These are phyloP conservation scores for Macrosoma leucophasiata DNA, from an alignment of 2,888 invertebrate species.

Conservation along the genomic window DNA sequence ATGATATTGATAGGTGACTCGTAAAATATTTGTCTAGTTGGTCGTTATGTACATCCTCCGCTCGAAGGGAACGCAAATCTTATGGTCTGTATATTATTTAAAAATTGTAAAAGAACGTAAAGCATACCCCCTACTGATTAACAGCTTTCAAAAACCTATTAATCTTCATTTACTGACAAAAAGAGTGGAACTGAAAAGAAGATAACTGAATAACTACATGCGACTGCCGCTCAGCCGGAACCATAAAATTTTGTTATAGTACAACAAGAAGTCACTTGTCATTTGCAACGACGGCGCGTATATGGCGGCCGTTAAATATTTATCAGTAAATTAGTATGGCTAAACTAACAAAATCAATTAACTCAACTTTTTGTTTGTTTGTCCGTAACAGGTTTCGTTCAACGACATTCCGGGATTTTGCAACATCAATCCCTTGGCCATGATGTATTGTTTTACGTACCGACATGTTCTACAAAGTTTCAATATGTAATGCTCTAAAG, in stretches of 20 bases:
- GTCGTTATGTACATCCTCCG: no score
- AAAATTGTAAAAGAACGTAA: no score
- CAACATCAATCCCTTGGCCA: conserved; percentile 30
- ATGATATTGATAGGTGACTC: no score
- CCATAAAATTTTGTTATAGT: conserved; percentile 48
- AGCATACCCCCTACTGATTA: conserved; percentile 9
- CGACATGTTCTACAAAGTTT: no score
- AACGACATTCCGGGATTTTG: conserved; percentile 48
- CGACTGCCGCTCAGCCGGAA: conserved; percentile 32
- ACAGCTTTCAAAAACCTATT: conserved; percentile 13
- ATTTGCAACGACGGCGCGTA: conserved; percentile 54
- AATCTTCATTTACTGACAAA: conserved; percentile 23
- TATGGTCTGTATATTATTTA: no score
- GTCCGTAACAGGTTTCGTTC: conserved; percentile 44
- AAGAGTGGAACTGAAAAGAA: conserved; percentile 21
- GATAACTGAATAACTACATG: conserved; percentile 17
- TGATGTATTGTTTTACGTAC: conserved; percentile 31
- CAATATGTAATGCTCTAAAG: no score
- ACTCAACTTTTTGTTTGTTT: conserved; percentile 50
- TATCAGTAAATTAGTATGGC: conserved; percentile 66
- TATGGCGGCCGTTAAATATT: conserved; percentile 58
- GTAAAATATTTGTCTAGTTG: no score
- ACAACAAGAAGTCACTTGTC: conserved; percentile 44
- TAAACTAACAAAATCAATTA: conserved; percentile 69
- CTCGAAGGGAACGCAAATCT: no score